phyloP scores from a whole-genome alignment of 37 sponge, comb jelly and placozoan genomes.

The Mnemiopsis leidyi region DNA sequence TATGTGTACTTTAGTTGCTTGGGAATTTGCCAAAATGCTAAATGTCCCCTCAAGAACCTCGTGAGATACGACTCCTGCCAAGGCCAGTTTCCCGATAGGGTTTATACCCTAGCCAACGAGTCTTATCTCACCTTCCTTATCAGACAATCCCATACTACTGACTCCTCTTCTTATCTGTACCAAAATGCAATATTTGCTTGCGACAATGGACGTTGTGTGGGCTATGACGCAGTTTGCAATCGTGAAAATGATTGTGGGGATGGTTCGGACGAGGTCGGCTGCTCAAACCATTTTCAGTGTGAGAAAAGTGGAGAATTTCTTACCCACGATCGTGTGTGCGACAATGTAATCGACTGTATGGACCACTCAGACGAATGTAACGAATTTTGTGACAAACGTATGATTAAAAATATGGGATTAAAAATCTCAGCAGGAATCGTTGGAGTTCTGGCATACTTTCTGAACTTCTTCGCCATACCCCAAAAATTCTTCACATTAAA shows the following conservation, averaged over 20 bases:
- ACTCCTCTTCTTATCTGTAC: too few species aligned
- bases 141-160: not conserved
- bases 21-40: not conserved
- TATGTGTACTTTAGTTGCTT: not conserved
- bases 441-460: not conserved
- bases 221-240: not conserved
- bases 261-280: not conserved
- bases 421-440: not conserved
- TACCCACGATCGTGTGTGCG: not conserved
- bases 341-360: not conserved
- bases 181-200: not conserved
- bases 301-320: not conserved
- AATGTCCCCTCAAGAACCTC: not conserved
- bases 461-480: not conserved
- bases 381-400: not conserved
- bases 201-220: not conserved
- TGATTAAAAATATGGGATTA: not conserved
- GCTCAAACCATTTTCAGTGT: conserved; percentile 26
- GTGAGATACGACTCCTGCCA: not conserved
- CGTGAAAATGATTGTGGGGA: not conserved
- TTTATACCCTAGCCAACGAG: not conserved
- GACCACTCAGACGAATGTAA: not conserved
- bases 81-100: not conserved
- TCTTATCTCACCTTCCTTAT: not conserved
- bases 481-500: not conserved